Percentiles rank a stretch among this genome's conserved stretches.
Conservation (phyloP, 2,888 invertebrate species). For the Zelleria hepariella region DNA sequence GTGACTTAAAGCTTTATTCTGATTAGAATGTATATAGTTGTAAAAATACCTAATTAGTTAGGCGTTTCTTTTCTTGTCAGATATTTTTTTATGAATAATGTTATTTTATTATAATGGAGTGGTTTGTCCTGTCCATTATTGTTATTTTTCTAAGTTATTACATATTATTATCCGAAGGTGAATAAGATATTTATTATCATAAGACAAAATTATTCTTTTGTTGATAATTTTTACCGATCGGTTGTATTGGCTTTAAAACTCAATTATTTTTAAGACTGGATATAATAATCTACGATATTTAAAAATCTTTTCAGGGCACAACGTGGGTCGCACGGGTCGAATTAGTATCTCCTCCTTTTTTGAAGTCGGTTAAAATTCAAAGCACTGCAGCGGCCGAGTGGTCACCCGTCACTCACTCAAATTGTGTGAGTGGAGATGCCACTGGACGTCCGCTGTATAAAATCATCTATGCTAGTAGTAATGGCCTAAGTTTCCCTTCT, state of each 20-base stretch:
- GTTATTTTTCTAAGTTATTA: not conserved
- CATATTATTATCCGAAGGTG: not conserved
- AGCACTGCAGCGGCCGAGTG: no score
- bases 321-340: no score
- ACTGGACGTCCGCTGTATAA: no score
- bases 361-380: no score
- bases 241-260: not conserved
- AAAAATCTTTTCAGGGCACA: no score
- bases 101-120: not conserved
- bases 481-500: not conserved
- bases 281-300: no score
- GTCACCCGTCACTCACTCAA: no score
- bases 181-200: not conserved
- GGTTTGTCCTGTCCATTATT: not conserved
- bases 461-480: no score
- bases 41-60: constrained; percentile 6
- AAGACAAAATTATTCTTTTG: not conserved
- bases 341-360: no score
- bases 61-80: constrained; percentile 7
- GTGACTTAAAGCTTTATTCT: constrained; percentile 6
- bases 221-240: not conserved
- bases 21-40: constrained; percentile 5
- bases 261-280: no score
- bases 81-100: constrained; percentile 4
- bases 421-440: no score